These are phyloP conservation scores for Alces alces DNA, from an alignment of 2,113 vertebrate genomes.

Conservation along the genomic window DNA sequence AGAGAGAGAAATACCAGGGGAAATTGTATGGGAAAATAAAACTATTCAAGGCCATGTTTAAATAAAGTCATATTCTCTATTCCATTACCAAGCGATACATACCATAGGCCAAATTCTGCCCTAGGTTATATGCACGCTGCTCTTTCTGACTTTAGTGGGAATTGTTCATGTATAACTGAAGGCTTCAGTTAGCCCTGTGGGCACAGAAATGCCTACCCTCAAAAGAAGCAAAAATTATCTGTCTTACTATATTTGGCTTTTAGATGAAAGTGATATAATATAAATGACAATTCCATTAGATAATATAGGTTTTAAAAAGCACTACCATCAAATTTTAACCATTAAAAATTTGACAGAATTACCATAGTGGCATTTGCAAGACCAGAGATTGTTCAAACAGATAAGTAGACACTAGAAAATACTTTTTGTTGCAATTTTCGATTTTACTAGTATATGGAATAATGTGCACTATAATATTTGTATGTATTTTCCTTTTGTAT, in stretches of 20 bases:
- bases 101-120: constrained; percentile 35
- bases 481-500: background rate
- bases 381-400: constrained; percentile 2
- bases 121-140: background rate
- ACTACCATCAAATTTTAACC: background rate
- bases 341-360: constrained; percentile 40
- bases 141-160: background rate
- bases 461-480: background rate
- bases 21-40: constrained; percentile 48
- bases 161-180: constrained; percentile 25
- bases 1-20: constrained; percentile 34
- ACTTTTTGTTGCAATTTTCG: background rate
- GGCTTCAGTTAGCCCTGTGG: constrained; percentile 35
- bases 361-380: constrained; percentile 46
- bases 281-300: constrained; percentile 44
- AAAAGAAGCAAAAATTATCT: constrained; percentile 40
- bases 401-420: background rate
- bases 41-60: constrained; percentile 43
- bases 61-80: constrained; percentile 31
- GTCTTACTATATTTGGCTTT: constrained; percentile 50
- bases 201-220: constrained; percentile 25
- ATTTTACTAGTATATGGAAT: background rate
- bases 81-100: constrained; percentile 41
- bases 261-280: constrained; percentile 35
- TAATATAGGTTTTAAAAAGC: constrained; percentile 27